A percentile compares a stretch with the other conserved stretches of the same genome.
Evolutionary conservation across 2,888 invertebrate species (phyloP).

Genomic region (Ornithoptera priamus): DNA sequence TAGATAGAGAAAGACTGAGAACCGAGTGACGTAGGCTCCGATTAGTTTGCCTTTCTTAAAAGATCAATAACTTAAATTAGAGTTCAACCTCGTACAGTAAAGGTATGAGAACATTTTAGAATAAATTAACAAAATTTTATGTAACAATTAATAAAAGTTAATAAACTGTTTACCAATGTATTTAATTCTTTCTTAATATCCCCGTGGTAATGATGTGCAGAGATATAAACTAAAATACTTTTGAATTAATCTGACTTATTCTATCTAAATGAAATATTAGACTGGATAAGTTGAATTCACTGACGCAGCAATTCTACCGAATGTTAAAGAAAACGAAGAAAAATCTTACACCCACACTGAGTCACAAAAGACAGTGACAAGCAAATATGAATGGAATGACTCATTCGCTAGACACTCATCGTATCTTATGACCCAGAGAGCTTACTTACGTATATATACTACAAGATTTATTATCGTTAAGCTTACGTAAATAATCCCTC

Average conservation of each 20-base stretch:
- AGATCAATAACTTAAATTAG: conserved; percentile 24
- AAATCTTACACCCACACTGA: conserved; percentile 28
- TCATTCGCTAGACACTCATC: conserved; percentile 27
- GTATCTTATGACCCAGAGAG: conserved; percentile 27
- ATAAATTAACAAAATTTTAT: not conserved
- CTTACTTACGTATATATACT: conserved; percentile 23
- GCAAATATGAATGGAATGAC: conserved; percentile 31
- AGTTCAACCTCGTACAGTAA: conserved; percentile 4
- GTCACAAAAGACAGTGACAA: conserved; percentile 29
- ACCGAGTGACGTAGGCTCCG: conserved; percentile 22
- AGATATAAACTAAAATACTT: not conserved
- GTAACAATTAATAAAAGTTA: not conserved
- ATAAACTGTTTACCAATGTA: not conserved
- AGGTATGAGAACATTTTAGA: not conserved
- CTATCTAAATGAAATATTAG: conserved; percentile 13
- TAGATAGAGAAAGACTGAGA: conserved; percentile 10
- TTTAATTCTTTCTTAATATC: not conserved
- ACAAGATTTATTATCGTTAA: conserved; percentile 26
- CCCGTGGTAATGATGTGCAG: not conserved
- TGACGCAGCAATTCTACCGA: conserved; percentile 16
- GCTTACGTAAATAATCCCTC: conserved; percentile 23
- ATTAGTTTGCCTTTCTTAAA: conserved; percentile 23
- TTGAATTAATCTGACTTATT: conserved; percentile 1
- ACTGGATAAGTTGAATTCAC: conserved; percentile 14
- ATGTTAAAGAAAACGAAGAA: conserved; percentile 21